phyloP scores from a whole-genome alignment of 2,888 invertebrate species.

The Apamea crenata region DNA sequence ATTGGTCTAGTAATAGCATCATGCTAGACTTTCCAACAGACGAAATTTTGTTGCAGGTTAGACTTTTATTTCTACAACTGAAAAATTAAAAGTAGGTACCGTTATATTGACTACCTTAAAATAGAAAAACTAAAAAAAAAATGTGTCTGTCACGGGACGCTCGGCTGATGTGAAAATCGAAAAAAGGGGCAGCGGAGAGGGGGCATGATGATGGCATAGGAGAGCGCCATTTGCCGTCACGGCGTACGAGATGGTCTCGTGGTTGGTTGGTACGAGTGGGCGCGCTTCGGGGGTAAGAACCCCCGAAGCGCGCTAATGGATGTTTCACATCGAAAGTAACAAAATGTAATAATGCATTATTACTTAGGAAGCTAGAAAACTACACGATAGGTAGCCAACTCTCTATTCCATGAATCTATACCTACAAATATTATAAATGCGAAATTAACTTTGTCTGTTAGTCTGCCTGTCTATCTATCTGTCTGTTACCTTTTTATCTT shows the following conservation, averaged over 20 bases:
- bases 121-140: too few relatives aligned
- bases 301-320: too few relatives aligned
- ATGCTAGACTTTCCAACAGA: background rate
- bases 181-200: background rate
- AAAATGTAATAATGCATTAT: background rate
- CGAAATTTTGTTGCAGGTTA: fast-evolving
- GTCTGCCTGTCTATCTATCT: too few relatives aligned
- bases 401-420: background rate
- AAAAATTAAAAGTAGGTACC: too few relatives aligned
- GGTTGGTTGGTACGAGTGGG: too few relatives aligned
- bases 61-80: background rate
- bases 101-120: background rate
- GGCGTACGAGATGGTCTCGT: too few relatives aligned
- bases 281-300: too few relatives aligned
- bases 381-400: background rate
- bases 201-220: background rate
- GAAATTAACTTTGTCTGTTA: background rate
- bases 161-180: background rate
- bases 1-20: constrained; percentile 2
- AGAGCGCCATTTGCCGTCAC: background rate
- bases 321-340: too few relatives aligned
- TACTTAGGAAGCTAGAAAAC: background rate
- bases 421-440: background rate
- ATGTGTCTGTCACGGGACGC: too few relatives aligned
- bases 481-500: background rate